Percentiles rank a stretch among this genome's conserved stretches.
Conservation (phyloP, 2,888 invertebrate genomes). For the Patella ulyssiponensis region DNA sequence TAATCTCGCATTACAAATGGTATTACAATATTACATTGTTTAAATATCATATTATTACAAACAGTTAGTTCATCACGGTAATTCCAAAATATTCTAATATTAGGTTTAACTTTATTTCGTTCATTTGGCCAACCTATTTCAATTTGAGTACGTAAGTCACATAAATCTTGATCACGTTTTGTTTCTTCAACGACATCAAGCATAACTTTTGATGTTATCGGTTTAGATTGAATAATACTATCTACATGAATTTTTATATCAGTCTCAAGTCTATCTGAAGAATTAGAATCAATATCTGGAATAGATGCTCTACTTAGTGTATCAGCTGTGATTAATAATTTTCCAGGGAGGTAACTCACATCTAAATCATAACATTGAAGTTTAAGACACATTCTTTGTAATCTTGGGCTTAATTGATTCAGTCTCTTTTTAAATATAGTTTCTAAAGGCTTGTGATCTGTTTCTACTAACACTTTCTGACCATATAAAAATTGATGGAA, state of each 20-base stretch:
- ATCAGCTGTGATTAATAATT: neutral
- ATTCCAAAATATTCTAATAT: neutral
- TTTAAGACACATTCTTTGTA: slow-evolving; percentile 8
- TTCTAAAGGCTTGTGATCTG: neutral
- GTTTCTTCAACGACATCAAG: neutral
- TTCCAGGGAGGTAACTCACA: slow-evolving; percentile 3
- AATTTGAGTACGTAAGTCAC: neutral
- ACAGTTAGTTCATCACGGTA: neutral
- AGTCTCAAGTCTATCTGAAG: neutral
- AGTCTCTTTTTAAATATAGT: neutral
- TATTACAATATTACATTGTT: neutral
- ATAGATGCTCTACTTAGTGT: slow-evolving; percentile 5
- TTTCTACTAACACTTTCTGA: neutral
- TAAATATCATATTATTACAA: neutral
- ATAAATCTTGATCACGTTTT: neutral
- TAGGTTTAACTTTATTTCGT: neutral
- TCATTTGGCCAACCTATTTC: slow-evolving; percentile 6
- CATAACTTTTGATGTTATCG: neutral
- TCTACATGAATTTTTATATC: neutral
- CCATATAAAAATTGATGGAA: neutral
- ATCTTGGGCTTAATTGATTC: slow-evolving; percentile 1
- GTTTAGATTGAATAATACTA: neutral
- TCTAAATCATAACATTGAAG: slow-evolving; percentile 4
- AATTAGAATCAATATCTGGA: neutral
- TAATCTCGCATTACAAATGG: neutral